Evolutionary conservation across 2,888 invertebrate species (phyloP).

Genomic region (Drosophila merina): DNA sequence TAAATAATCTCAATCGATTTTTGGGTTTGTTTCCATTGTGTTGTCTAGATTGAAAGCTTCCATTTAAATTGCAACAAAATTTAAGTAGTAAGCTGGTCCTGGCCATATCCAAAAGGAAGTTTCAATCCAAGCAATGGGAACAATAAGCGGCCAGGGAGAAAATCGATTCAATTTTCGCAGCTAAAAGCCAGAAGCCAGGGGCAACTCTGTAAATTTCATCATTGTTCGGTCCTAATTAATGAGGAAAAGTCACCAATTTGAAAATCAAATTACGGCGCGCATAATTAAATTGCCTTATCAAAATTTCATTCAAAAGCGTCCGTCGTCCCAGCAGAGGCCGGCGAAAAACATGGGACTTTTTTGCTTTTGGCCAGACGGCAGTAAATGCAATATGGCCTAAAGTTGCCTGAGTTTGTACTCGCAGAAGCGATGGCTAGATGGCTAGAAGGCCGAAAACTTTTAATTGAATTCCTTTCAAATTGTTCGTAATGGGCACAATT

Average conservation of each 20-base stretch:
- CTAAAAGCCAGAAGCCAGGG: constrained; percentile 32
- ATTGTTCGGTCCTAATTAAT: constrained; percentile 71
- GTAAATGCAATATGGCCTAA: constrained; percentile 35
- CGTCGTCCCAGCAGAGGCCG: constrained; percentile 40
- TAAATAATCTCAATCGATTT: constrained; percentile 19
- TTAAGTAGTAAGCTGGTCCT: constrained; percentile 6
- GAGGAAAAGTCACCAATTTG: constrained; percentile 52
- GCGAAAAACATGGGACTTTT: constrained; percentile 2
- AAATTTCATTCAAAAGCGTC: constrained; percentile 66
- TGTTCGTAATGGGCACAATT: constrained; percentile 65
- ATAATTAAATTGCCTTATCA: constrained; percentile 75
- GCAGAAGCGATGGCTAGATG: constrained; percentile 9
- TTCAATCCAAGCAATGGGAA: not conserved
- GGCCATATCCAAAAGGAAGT: not conserved
- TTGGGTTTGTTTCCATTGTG: not conserved
- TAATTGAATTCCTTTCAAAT: constrained; percentile 74
- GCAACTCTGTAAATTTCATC: constrained; percentile 54
- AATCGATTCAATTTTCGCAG: constrained; percentile 27
- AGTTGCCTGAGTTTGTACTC: constrained; percentile 13
- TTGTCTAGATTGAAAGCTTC: not conserved
- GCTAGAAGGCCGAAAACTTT: constrained; percentile 55
- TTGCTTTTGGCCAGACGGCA: not conserved
- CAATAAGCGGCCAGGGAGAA: not conserved
- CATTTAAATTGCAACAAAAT: not conserved
- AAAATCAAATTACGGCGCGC: constrained; percentile 68